Evolutionary conservation across 2,888 invertebrate genomes (phyloP).

Genomic region (Drepanosiphum platanoidis): DNA sequence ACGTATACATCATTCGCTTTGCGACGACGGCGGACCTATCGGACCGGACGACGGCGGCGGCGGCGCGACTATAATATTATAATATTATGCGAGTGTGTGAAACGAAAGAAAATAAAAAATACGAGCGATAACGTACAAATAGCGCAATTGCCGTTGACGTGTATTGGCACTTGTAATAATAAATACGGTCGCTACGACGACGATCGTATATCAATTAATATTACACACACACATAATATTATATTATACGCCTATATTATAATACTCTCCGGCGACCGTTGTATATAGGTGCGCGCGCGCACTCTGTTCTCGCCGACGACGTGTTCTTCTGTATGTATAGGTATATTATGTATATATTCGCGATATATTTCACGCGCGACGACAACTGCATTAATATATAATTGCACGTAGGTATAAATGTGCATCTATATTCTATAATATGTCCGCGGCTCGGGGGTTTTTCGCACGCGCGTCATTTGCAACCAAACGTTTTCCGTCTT

Average conservation of each 20-base stretch:
- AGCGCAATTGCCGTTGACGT: conserved; percentile 35
- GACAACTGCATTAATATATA: not conserved
- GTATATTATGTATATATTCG: not conserved
- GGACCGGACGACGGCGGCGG: not conserved
- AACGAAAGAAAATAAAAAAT: not conserved
- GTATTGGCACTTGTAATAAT: conserved; percentile 22
- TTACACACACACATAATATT: not conserved
- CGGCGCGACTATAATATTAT: not conserved
- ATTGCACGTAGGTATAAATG: not conserved
- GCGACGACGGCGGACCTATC: not conserved
- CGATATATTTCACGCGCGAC: not conserved
- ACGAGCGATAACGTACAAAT: conserved; percentile 20
- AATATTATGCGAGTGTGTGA: not conserved
- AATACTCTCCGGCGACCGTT: no score
- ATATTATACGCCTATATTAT: no score
- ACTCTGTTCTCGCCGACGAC: not conserved
- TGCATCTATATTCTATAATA: no score
- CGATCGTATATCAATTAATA: conserved; percentile 3
- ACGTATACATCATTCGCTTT: not conserved
- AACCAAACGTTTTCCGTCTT: no score
- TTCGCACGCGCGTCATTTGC: no score
- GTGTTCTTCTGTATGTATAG: no score
- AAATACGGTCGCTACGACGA: not conserved
- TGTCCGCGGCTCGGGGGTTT: not conserved
- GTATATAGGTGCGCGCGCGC: no score